A percentile compares a stretch with the other conserved stretches of the same genome.
These are phyloP conservation scores for Tadarida brasiliensis DNA, from an alignment of 2,797 vertebrate genomes.

Conservation along the genomic window DNA sequence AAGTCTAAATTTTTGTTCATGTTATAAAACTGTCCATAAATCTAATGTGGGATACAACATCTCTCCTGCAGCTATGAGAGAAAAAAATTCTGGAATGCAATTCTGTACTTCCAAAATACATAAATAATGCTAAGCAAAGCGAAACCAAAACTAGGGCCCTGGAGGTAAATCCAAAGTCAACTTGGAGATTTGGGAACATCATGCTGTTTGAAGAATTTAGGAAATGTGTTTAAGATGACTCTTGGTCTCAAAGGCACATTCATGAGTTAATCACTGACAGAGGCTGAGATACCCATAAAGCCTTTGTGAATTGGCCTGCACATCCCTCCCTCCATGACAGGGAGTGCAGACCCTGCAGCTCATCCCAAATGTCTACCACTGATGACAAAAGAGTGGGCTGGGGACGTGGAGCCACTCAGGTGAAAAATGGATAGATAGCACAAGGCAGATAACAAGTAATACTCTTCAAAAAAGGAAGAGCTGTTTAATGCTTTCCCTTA, in stretches of 20 bases:
- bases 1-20: background rate
- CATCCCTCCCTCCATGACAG: background rate
- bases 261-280: background rate
- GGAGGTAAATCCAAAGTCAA: background rate
- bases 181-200: background rate
- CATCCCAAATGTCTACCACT: background rate
- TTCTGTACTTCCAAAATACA: background rate
- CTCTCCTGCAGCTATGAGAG: background rate
- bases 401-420: background rate
- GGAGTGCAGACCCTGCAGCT: background rate
- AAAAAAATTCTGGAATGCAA: background rate
- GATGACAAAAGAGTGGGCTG: background rate
- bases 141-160: background rate
- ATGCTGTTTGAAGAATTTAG: background rate
- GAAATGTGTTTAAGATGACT: background rate
- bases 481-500: background rate
- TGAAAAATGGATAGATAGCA: background rate
- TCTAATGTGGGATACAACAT: background rate
- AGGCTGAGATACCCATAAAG: background rate
- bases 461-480: background rate
- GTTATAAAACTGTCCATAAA: background rate
- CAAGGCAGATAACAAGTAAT: background rate
- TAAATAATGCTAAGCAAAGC: conserved; percentile 9
- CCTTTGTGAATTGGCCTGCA: background rate
- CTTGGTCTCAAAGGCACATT: background rate